Base-by-base conservation (phyloP, 2,113 vertebrate species). In the Petrocephalus zakoni region DNA sequence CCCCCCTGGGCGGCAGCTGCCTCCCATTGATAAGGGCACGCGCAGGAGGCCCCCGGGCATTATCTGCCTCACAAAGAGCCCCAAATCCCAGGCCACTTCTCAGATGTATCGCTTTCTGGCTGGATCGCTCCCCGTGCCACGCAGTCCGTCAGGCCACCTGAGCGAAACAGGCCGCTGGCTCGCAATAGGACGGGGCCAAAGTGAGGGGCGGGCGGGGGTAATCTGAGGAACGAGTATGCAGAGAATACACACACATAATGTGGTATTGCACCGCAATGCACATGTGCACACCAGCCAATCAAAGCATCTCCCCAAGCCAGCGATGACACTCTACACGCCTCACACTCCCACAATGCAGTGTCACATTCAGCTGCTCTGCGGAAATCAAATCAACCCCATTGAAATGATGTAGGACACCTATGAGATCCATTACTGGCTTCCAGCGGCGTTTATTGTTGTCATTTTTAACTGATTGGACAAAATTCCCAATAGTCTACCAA, bases 1-100 rank as follows among this genome's bases (percentile, higher is more conserved):
- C 72, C 13, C 34, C 15, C 72, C 15, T 52, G 22, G 83, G 91
- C 92, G 93, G 94, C 94, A 94, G 93, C 93, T 95, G 94, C 93
- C 91, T 94, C 89, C 92, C 92, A 93, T 95, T 95, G 94, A 96
- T 90, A 34, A 29, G 78, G 94, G 89, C 94, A 93, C 95, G 94
- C 93, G 94, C 94, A 93, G 91, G 56, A 93, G 93, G 92, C 92
- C 92, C 90, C 90, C 75, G 87, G 89, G 85, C 89, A 94, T 94
- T 94, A 90, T 93, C 51, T 81, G 52, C 56, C 0, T n/a, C 89
- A 95, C 94, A 95, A 95, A 93, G 89, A 85, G 86, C 53, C 89
- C 90, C 92, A 92, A 94, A 93, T 95, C 95, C 95, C 94, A 93
- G 91, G 92, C 92, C 91, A 91, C 91, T 95, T 94, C 94, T 94